These are phyloP conservation scores for Timema cristinae DNA, from an alignment of 2,888 invertebrate genomes.

Conservation along the genomic window DNA sequence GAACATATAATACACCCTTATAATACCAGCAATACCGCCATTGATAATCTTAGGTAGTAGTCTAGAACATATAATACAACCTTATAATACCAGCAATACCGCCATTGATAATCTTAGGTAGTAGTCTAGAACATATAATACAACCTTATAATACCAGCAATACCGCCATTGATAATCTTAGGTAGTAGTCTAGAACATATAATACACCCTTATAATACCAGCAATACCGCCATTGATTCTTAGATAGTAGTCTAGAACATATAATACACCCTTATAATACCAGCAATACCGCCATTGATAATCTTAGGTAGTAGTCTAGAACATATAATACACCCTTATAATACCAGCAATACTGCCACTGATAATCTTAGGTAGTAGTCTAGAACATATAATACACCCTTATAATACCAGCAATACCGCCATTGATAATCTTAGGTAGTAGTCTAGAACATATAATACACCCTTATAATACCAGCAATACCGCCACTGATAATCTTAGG, in stretches of 20 bases:
- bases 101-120: conserved; percentile 96
- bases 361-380: conserved; percentile 87
- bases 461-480: no score
- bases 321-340: conserved; percentile 74
- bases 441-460: no score
- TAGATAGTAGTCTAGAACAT: conserved; percentile 77
- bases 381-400: conserved; percentile 71
- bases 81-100: conserved; percentile 98
- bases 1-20: conserved; percentile 96
- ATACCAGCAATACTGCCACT: conserved; percentile 98
- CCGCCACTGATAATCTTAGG: no score
- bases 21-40: conserved; percentile 96
- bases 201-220: conserved; percentile 89
- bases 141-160: conserved; percentile 97
- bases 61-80: conserved; percentile 92
- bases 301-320: conserved; percentile 87
- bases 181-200: conserved; percentile 71
- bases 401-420: conserved; percentile 96
- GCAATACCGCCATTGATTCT: conserved; percentile 98
- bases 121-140: conserved; percentile 89
- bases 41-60: conserved; percentile 92
- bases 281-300: conserved; percentile 96
- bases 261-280: conserved; percentile 84
- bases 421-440: conserved; percentile 93
- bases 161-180: conserved; percentile 95